A percentile compares a stretch with the other conserved stretches of the same genome.
Conservation (phyloP, 2,888 invertebrate species). For the Euclidia mi region DNA sequence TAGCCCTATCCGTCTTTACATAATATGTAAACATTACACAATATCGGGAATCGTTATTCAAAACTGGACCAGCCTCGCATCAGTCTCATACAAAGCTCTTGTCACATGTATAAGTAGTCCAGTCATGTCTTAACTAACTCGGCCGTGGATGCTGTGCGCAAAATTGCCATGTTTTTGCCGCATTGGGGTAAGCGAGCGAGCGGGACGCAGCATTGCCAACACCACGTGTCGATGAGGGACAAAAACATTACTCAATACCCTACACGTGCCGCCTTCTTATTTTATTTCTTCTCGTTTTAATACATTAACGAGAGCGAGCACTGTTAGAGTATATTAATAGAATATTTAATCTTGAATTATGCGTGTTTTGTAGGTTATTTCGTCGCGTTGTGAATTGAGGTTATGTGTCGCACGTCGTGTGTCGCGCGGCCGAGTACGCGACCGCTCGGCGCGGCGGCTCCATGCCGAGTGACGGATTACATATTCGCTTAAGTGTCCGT, state of each 20-base stretch:
- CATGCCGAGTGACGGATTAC: slow-evolving; percentile 66
- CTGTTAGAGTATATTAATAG: not conserved
- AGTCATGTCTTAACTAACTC: slow-evolving; percentile 61
- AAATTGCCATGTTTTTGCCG: slow-evolving; percentile 81
- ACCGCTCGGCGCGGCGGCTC: slow-evolving; percentile 43
- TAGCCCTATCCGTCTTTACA: not conserved
- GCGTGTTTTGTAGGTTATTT: not conserved
- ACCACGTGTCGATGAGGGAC: slow-evolving; percentile 55
- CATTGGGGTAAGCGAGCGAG: slow-evolving; percentile 79
- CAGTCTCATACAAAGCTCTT: slow-evolving; percentile 27
- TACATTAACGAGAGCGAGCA: slow-evolving; percentile 13
- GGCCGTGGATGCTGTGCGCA: slow-evolving; percentile 70
- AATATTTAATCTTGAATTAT: slow-evolving; percentile 14
- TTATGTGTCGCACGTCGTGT: slow-evolving; percentile 15
- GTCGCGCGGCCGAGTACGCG: slow-evolving; percentile 21
- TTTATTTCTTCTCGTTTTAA: slow-evolving; percentile 23
- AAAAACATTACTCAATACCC: slow-evolving; percentile 46
- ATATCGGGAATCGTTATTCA: slow-evolving; percentile 13
- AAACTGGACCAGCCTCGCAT: slow-evolving; percentile 5
- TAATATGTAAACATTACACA: slow-evolving; percentile 7
- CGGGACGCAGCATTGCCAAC: slow-evolving; percentile 56
- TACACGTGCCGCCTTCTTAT: slow-evolving; percentile 45
- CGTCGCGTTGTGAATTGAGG: slow-evolving; percentile 1
- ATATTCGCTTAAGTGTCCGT: slow-evolving; percentile 56
- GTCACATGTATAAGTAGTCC: slow-evolving; percentile 48